Evolutionary conservation across 1,140 invertebrate genomes (phyloP).

Genomic region (Calliopsis andreniformis): DNA sequence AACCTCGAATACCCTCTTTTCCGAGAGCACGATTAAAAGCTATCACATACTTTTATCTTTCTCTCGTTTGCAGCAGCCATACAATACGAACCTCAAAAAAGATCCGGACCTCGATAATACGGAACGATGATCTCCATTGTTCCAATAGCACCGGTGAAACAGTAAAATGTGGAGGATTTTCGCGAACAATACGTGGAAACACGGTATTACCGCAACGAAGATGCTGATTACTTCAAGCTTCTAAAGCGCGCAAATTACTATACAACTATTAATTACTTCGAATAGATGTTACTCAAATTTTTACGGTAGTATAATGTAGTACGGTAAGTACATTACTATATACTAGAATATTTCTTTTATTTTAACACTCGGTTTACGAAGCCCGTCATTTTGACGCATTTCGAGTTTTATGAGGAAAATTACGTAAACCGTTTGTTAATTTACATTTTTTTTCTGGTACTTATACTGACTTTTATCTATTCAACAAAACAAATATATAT

Average conservation of each 20-base stretch:
- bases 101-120: slow-evolving; percentile 6
- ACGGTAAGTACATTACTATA: too few relatives aligned
- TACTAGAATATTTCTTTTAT: too few relatives aligned
- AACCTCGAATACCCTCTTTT: neutral
- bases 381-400: too few relatives aligned
- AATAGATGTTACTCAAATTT: neutral
- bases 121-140: slow-evolving; percentile 12
- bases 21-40: slow-evolving; percentile 27
- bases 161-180: neutral
- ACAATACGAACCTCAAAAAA: neutral
- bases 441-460: too few relatives aligned
- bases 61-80: neutral
- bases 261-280: neutral
- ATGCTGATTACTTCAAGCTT: neutral
- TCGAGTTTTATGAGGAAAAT: too few relatives aligned
- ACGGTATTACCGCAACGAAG: neutral
- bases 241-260: neutral
- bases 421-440: too few relatives aligned
- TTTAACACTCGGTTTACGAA: too few relatives aligned
- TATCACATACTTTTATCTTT: neutral
- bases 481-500: too few relatives aligned
- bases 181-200: neutral
- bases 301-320: too few relatives aligned
- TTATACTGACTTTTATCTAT: too few relatives aligned
- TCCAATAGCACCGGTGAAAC: neutral